A percentile compares a stretch with the other conserved stretches of the same genome.
Conservation (phyloP, 37 sponge, comb jelly and placozoan genomes). For the Eunapius fragilis region DNA sequence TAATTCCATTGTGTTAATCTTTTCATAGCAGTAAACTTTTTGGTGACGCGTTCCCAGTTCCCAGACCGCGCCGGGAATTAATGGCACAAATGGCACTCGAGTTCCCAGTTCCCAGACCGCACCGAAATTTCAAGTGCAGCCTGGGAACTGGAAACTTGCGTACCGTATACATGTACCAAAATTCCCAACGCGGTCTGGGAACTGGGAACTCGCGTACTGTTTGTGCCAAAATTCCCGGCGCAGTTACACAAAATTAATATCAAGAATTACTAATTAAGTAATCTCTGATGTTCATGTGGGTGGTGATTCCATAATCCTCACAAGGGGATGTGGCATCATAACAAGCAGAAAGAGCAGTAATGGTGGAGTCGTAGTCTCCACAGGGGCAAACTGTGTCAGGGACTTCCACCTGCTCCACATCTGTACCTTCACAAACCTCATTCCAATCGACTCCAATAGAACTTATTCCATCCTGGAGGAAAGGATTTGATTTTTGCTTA, state of each 20-base stretch:
- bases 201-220: background rate
- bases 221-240: background rate
- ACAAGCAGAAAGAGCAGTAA: background rate
- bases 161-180: too few relatives aligned
- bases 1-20: too few relatives aligned
- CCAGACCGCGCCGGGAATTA: too few relatives aligned
- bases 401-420: background rate
- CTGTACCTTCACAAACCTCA: background rate
- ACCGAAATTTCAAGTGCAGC: background rate
- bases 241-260: background rate
- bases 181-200: background rate
- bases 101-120: too few relatives aligned
- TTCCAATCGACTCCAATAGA: background rate
- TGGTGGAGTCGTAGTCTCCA: background rate
- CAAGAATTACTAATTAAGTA: background rate
- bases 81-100: too few relatives aligned
- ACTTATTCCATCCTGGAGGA: background rate
- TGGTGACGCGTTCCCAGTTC: too few relatives aligned
- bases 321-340: background rate
- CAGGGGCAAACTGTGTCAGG: background rate
- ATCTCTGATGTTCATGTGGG: background rate
- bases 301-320: slow-evolving; percentile 13
- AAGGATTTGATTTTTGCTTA: background rate
- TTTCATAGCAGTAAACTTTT: too few relatives aligned
- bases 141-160: background rate